These are phyloP conservation scores for Troides aeacus DNA, from an alignment of 2,888 invertebrate genomes.

Conservation along the genomic window DNA sequence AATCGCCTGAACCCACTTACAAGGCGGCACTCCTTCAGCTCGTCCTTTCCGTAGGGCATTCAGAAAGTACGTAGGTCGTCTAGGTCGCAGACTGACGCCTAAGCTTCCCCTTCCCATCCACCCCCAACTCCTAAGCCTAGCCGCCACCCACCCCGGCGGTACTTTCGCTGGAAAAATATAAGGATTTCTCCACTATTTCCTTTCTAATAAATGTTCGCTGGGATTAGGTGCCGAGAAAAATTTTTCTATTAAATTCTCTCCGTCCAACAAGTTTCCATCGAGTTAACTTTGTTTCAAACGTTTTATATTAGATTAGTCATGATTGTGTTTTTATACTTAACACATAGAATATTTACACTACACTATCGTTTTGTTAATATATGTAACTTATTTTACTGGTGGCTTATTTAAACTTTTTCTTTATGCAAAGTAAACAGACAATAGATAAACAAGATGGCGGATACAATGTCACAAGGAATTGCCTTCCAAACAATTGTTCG, in stretches of 20 bases:
- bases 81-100: conserved; percentile 10
- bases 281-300: too few relatives aligned
- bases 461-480: too few relatives aligned
- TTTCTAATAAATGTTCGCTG: conserved; percentile 11
- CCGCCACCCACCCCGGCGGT: neutral
- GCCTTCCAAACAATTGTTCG: too few relatives aligned
- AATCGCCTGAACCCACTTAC: neutral
- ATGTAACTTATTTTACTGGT: too few relatives aligned
- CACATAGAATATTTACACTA: too few relatives aligned
- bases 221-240: conserved; percentile 12
- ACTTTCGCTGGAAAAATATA: conserved; percentile 10
- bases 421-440: too few relatives aligned
- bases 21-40: conserved; percentile 7
- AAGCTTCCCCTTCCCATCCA: neutral
- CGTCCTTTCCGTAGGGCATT: conserved; percentile 25
- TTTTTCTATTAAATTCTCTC: neutral
- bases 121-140: neutral
- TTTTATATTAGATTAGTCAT: too few relatives aligned
- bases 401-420: too few relatives aligned
- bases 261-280: conserved; percentile 8
- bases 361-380: too few relatives aligned
- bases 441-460: too few relatives aligned
- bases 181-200: conserved; percentile 8
- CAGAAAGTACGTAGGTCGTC: conserved; percentile 22
- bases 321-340: too few relatives aligned